A percentile compares a stretch with the other conserved stretches of the same genome.
Evolutionary conservation across 1,140 invertebrate genomes (phyloP).

Genomic region (Drosophila sucinea): DNA sequence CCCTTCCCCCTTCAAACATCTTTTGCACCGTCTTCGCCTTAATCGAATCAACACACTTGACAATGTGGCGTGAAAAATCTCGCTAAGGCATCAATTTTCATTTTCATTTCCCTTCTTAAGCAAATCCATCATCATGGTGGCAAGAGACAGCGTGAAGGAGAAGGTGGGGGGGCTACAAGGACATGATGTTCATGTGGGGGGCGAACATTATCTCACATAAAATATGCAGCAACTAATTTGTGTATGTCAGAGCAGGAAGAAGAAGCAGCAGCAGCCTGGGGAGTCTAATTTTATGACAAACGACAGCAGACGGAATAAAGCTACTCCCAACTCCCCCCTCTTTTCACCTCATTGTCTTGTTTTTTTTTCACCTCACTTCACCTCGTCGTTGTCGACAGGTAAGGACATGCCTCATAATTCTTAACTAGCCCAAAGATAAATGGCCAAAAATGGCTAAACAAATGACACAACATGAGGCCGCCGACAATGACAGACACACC

Average conservation of each 20-base stretch:
- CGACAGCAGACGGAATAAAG: slow-evolving; percentile 31
- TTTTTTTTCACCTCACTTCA: slow-evolving; percentile 6
- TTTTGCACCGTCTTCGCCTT: slow-evolving; percentile 32
- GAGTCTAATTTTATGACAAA: slow-evolving; percentile 68
- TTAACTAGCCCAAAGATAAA: slow-evolving; percentile 62
- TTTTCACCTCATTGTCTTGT: background rate
- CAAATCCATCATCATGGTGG: slow-evolving; percentile 40
- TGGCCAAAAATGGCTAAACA: slow-evolving; percentile 37
- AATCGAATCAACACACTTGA: slow-evolving; percentile 72
- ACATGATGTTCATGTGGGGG: slow-evolving; percentile 44
- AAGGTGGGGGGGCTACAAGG: slow-evolving; percentile 12
- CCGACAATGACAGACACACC: slow-evolving; percentile 1
- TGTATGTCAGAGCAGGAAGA: slow-evolving; percentile 39
- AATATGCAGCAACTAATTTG: slow-evolving; percentile 76
- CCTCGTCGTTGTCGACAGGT: slow-evolving; percentile 26
- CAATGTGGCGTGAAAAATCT: slow-evolving; percentile 73
- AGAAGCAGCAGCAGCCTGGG: slow-evolving; percentile 15
- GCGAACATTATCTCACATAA: slow-evolving; percentile 53
- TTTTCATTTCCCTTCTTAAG: slow-evolving; percentile 43
- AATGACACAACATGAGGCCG: slow-evolving; percentile 24
- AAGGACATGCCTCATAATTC: slow-evolving; percentile 54
- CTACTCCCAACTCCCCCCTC: background rate
- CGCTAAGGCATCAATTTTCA: slow-evolving; percentile 68
- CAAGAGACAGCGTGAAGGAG: slow-evolving; percentile 1
- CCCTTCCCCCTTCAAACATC: background rate